Base-by-base conservation (phyloP, 2,888 invertebrate species). In the Drosophila neotestacea region DNA sequence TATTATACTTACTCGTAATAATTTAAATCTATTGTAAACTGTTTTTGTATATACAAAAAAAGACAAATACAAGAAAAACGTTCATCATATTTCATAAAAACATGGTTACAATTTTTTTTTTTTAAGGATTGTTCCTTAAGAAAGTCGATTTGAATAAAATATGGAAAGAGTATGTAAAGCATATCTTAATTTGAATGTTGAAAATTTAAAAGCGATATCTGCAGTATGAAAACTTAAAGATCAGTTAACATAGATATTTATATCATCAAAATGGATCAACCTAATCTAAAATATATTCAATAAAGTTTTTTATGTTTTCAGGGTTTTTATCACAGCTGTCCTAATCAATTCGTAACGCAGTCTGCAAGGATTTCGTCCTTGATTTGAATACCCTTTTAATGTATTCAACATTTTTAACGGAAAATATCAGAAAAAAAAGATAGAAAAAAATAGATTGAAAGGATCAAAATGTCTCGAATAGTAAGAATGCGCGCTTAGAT, bases 11-110 rank as follows among this genome's bases (percentile, higher is more conserved):
- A 54, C 6, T 41, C 36, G 28, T 58, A 38, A 66, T 73, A 55
- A 66, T 65, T 66, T 42, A 52, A 60, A 74, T 27, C 65, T 78
- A 80, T 82, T 82, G 83, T 82, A 79, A 83, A 83, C 79, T 83
- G 65, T 80, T 82, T 87, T 84, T 85, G 87, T 87, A 87, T 82
- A 81, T 85, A 84, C 78, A 72, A 86, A 79, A 83, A 81, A 84
- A 69, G 63, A 74, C 16, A 77, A 74, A 77, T 77, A 73, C 78
- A 77, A 77, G 66, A 65, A 72, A 69, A 68, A 46, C 65, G 56
- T 78, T 78, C 59, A 69, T 56, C 54, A 85, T 55, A 73, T 73
- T 70, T 76, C 58, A 61, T 36, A n/a, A 52, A 71, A 59, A 52
- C 46, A 6, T 9, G 6, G 9, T 9, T 32, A 1, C 1, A 32